Percentiles rank a stretch among this genome's conserved stretches.
Conservation (phyloP, 1,140 invertebrate genomes). For the Chironomus striatipennis region DNA sequence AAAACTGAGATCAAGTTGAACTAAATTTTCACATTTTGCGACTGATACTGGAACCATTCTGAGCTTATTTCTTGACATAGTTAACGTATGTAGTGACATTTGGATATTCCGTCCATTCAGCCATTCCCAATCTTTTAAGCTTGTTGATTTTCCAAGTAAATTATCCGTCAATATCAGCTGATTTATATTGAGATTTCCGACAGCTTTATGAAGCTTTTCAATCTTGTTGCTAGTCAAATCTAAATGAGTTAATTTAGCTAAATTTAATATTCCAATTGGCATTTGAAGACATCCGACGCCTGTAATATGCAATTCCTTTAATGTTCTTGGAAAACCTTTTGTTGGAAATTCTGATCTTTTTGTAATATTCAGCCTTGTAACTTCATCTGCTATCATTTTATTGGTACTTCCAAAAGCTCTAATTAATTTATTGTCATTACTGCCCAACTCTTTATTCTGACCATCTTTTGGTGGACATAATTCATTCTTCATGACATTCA, state of each 20-base stretch:
- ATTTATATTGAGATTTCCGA: constrained; percentile 56
- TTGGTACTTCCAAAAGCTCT: constrained; percentile 40
- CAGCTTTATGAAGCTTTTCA: constrained; percentile 57
- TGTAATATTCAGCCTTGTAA: constrained; percentile 51
- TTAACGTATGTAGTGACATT: constrained; percentile 31
- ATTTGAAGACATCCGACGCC: constrained; percentile 32
- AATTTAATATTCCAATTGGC: constrained; percentile 58
- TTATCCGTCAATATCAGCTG: constrained; percentile 66
- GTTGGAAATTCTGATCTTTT: constrained; percentile 55
- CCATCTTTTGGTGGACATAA: constrained; percentile 30
- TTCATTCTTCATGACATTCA: constrained; percentile 50
- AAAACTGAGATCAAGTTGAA: constrained; percentile 51
- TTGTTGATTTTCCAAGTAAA: constrained; percentile 46
- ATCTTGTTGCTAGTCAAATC: constrained; percentile 72
- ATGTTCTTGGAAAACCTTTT: constrained; percentile 57
- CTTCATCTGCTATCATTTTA: constrained; percentile 43
- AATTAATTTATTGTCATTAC: constrained; percentile 39
- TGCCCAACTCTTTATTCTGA: constrained; percentile 28
- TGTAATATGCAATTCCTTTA: constrained; percentile 42
- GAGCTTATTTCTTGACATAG: constrained; percentile 35
- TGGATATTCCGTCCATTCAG: constrained; percentile 44
- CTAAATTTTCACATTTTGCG: constrained; percentile 44
- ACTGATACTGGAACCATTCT: constrained; percentile 29
- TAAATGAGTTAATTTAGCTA: constrained; percentile 55
- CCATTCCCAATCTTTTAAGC: constrained; percentile 52